phyloP scores from a whole-genome alignment of 1,140 invertebrate species.

The Drosophila bocki region DNA sequence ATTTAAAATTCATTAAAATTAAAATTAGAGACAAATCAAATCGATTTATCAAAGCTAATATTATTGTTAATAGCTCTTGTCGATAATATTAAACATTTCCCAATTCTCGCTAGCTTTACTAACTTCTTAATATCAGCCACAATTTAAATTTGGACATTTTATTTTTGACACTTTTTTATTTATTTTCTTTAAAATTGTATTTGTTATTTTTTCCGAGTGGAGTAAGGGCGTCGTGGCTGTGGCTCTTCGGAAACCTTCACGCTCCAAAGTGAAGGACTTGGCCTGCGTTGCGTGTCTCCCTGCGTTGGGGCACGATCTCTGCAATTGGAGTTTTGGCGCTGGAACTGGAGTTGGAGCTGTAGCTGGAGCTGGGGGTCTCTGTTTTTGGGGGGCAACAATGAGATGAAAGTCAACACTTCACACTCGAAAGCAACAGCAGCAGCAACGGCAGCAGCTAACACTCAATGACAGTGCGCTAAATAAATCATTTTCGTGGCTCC shows the following conservation, averaged over 20 bases:
- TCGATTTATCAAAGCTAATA: too few species aligned
- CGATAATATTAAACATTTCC: too few species aligned
- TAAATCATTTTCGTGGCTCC: constrained; percentile 72
- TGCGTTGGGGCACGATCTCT: constrained; percentile 41
- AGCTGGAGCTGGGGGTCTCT: constrained; percentile 8
- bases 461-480: constrained; percentile 78
- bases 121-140: too few species aligned
- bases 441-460: constrained; percentile 19
- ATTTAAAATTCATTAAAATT: background rate
- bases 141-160: background rate
- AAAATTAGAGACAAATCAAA: background rate
- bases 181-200: background rate
- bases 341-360: constrained; percentile 1
- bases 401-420: constrained; percentile 83
- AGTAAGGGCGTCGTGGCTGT: constrained; percentile 24
- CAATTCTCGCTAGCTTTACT: background rate
- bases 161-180: background rate
- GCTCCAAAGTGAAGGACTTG: constrained; percentile 80
- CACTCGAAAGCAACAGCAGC: constrained; percentile 43
- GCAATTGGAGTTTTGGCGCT: constrained; percentile 32
- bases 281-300: constrained; percentile 48
- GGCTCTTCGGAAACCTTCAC: constrained; percentile 68
- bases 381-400: constrained; percentile 46
- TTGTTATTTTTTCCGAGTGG: constrained; percentile 23
- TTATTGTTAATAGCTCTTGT: too few species aligned